These are phyloP conservation scores for Himalopsyche kuldschensis DNA, from an alignment of 2,888 invertebrate species.

Conservation along the genomic window DNA sequence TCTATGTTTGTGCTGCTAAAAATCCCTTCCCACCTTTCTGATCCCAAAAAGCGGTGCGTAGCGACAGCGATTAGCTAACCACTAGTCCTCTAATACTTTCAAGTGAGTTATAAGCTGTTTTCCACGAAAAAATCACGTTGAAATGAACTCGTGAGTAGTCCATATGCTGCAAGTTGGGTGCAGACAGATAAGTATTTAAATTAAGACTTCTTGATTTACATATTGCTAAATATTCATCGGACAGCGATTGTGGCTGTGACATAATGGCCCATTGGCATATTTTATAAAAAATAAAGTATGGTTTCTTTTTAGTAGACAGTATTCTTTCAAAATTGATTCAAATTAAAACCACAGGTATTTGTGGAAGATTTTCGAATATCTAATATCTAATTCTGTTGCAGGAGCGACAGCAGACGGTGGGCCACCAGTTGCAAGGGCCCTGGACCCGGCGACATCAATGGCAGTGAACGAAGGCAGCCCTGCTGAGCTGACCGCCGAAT, in stretches of 20 bases:
- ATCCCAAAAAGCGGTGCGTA: too few relatives aligned
- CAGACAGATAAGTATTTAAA: too few relatives aligned
- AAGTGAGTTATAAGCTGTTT: neutral
- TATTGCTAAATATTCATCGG: too few relatives aligned
- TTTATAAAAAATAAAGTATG: neutral
- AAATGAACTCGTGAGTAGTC: too few relatives aligned
- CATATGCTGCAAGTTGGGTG: too few relatives aligned
- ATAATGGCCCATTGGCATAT: too few relatives aligned
- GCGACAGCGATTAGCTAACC: too few relatives aligned
- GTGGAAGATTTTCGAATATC: neutral
- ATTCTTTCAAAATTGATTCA: neutral
- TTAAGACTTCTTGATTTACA: too few relatives aligned
- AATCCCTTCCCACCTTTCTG: neutral
- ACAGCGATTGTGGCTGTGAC: too few relatives aligned
- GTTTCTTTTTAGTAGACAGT: neutral
- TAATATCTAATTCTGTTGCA: neutral
- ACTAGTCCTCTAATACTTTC: neutral
- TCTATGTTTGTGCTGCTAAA: neutral
- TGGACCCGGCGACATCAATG: slow-evolving; percentile 6
- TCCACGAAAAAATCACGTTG: too few relatives aligned
- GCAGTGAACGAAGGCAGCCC: slow-evolving; percentile 2
- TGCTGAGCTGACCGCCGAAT: slow-evolving; percentile 17
- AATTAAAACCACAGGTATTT: neutral
- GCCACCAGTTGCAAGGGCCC: neutral
- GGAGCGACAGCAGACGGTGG: too few relatives aligned